phyloP scores from a whole-genome alignment of 2,797 vertebrate species.

The Acridotheres tristis region DNA sequence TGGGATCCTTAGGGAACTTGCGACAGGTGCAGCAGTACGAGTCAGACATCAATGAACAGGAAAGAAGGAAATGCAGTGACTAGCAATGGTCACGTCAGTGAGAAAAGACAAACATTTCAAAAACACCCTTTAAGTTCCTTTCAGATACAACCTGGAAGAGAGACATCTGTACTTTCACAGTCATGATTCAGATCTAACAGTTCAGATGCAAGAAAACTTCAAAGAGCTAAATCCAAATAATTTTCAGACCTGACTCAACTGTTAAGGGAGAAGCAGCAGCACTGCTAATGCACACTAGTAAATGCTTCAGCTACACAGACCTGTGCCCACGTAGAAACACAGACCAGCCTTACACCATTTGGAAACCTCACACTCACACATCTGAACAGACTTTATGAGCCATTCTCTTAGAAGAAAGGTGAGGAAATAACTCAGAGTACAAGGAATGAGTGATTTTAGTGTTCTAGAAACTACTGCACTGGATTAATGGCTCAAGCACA shows the following conservation, averaged over 20 bases:
- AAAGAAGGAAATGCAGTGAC: neutral
- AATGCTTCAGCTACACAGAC: neutral
- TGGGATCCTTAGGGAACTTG: neutral
- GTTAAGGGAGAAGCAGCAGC: neutral
- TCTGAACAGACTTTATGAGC: neutral
- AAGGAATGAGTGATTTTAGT: neutral
- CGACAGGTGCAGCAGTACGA: neutral
- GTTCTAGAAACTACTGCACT: neutral
- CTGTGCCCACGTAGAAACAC: fast-evolving
- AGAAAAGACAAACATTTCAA: neutral
- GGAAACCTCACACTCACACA: neutral
- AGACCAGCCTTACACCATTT: neutral
- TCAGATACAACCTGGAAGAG: neutral
- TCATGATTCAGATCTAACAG: neutral
- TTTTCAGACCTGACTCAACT: neutral
- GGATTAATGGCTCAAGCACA: neutral
- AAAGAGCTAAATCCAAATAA: neutral
- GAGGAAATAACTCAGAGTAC: neutral
- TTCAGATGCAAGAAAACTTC: neutral
- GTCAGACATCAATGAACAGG: neutral
- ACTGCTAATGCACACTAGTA: neutral
- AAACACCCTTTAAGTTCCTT: neutral
- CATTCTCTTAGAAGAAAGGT: neutral
- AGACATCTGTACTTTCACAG: neutral
- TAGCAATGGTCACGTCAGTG: neutral